Evolutionary conservation across 2,888 invertebrate genomes (phyloP).

Genomic region (Tiphia femorata): DNA sequence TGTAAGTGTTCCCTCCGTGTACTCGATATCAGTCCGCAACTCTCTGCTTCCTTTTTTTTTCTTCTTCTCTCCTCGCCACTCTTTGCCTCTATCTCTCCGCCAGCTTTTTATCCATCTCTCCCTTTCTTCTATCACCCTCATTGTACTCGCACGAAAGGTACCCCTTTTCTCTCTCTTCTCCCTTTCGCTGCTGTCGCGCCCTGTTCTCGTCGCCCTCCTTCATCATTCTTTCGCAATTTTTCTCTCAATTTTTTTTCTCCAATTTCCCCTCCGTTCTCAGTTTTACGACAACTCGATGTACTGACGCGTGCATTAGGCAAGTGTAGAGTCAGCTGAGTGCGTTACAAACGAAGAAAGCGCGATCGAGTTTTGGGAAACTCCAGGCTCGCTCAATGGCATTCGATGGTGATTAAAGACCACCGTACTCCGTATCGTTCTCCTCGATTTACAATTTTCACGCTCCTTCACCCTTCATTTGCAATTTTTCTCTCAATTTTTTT

Average conservation of each 20-base stretch:
- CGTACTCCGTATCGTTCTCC: no score
- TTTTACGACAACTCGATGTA: background rate
- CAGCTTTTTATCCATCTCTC: background rate
- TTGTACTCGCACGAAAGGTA: no score
- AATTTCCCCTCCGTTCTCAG: slow-evolving; percentile 10
- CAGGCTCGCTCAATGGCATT: no score
- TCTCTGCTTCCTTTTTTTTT: no score
- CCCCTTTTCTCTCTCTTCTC: background rate
- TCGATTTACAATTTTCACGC: background rate
- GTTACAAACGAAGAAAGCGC: no score
- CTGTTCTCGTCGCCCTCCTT: background rate
- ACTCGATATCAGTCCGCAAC: no score
- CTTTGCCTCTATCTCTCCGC: background rate
- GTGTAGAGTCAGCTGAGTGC: no score
- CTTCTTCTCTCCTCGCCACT: background rate
- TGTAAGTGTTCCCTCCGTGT: no score
- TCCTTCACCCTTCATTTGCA: background rate
- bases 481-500: background rate
- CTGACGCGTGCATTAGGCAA: no score
- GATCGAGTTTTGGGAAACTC: no score
- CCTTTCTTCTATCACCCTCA: background rate
- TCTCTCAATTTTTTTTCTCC: background rate
- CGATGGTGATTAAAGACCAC: no score
- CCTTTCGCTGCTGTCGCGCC: background rate
- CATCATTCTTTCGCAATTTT: background rate